Percentiles rank a stretch among this genome's conserved stretches.
Conservation (phyloP, 1,140 invertebrate genomes). For the Meloidogyne floridensis region DNA sequence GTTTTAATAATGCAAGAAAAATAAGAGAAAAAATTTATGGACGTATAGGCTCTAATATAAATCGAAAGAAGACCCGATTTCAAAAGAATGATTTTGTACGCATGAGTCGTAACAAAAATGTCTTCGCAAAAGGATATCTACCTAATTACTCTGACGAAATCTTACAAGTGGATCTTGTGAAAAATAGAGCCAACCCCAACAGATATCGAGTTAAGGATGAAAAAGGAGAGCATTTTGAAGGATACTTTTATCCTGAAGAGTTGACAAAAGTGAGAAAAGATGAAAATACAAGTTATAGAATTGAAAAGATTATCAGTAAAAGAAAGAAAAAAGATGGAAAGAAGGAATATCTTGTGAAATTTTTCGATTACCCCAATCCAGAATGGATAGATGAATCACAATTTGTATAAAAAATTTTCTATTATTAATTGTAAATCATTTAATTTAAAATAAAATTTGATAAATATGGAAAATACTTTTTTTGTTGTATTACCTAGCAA, state of each 20-base stretch:
- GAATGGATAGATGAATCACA: conserved; percentile 13
- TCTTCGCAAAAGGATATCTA: conserved; percentile 24
- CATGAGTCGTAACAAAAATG: conserved; percentile 11
- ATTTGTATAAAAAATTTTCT: conserved; percentile 6
- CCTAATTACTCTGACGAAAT: conserved; percentile 39
- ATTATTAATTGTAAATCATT: background rate
- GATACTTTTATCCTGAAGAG: conserved; percentile 10
- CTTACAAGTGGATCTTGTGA: background rate
- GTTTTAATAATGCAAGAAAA: conserved; percentile 17
- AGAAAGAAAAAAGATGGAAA: conserved; percentile 17
- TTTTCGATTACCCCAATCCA: conserved; percentile 8
- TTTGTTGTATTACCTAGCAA: conserved; percentile 28
- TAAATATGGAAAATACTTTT: conserved; percentile 10
- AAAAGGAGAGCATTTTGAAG: background rate
- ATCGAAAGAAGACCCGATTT: background rate
- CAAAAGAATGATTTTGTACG: background rate
- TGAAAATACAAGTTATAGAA: conserved; percentile 1
- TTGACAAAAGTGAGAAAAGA: conserved; percentile 10
- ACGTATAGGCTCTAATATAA: too few relatives aligned
- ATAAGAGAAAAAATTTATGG: conserved; percentile 15
- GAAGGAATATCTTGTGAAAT: conserved; percentile 31
- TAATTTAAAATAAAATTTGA: conserved; percentile 21
- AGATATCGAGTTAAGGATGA: conserved; percentile 2
- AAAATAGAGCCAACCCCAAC: background rate
- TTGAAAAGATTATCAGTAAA: background rate